Base-by-base conservation (phyloP, 2,888 invertebrate genomes). In the Enoplolaimus lenunculus region DNA sequence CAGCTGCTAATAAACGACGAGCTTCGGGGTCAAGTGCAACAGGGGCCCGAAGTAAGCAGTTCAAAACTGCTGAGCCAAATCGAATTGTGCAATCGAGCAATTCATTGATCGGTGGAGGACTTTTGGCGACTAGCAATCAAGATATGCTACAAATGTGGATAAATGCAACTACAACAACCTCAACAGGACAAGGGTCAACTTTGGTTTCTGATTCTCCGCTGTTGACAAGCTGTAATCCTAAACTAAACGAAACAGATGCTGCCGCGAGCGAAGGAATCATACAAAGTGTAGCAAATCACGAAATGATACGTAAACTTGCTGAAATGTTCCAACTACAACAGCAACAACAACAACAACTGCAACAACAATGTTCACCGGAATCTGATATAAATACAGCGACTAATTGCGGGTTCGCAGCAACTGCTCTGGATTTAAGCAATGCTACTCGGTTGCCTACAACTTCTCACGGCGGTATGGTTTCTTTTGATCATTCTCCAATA, bases 281-380 rank as follows among this genome's bases (percentile, higher is more conserved):
- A 45, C 45, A 45, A 21, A 7, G 21, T 45, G 45, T 45, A 45
- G 45, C 45, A 21, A 7, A 7, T 13, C 45, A 7, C 7, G 45
- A 45, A 45, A 45, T 45, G 45, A 13, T 45, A 13, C 7, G 21
- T 7, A 45, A 45, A 45, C 21, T 45, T 45, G 45, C 45, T 45
- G 45, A 45, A 45, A 29, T 67, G 2, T 26, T 31, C 3, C 57
- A 62, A n/a, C n/a, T 60, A 62, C 26, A 33, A 34, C 60, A 45
- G 26, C 2, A 68, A 60, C 68, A 28, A 62, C 2, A 59, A 28
- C 28, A 64, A 60, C 30, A 64, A 30, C 67, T 29, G 67, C 59
- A 64, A 68, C 59, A 60, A 68, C 2, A 60, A 68, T 29, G 69
- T 28, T 45, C 45, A 7, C 7, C 45, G 7, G 45, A 45, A 13